These are phyloP conservation scores for Grammomys surdaster DNA, from an alignment of 2,113 vertebrate genomes.

Conservation along the genomic window DNA sequence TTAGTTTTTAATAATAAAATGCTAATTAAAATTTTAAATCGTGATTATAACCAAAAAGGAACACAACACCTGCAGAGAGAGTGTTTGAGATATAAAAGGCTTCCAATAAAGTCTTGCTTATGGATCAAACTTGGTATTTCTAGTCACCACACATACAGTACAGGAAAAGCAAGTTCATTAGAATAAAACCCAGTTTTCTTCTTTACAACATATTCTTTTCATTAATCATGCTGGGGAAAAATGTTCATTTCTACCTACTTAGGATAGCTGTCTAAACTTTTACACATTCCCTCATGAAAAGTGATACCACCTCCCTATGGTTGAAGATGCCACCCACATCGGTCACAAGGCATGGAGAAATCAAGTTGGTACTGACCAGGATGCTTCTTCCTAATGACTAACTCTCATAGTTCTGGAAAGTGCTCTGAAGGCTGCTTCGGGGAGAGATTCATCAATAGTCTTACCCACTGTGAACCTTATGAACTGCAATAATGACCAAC, in stretches of 20 bases:
- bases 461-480: background rate
- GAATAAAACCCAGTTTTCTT: conserved; percentile 53
- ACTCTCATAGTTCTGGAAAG: background rate
- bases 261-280: conserved; percentile 44
- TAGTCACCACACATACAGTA: background rate
- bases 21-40: background rate
- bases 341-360: background rate
- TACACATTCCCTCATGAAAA: background rate
- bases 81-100: background rate
- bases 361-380: background rate
- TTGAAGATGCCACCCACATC: background rate
- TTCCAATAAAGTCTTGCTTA: background rate
- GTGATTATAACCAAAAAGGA: conserved; percentile 28
- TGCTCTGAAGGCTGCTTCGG: background rate
- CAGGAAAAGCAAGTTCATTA: conserved; percentile 20
- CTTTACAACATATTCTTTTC: conserved; percentile 28
- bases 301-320: background rate
- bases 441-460: background rate
- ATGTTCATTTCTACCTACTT: background rate
- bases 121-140: background rate
- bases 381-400: background rate
- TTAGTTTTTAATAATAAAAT: conserved; percentile 19
- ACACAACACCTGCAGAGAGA: background rate
- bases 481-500: background rate
- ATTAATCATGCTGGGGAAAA: background rate